Evolutionary conservation across 1,140 invertebrate species (phyloP), one percentile per base, ranked within the genome.

Genomic region (Homalodisca vitripennis): DNA sequence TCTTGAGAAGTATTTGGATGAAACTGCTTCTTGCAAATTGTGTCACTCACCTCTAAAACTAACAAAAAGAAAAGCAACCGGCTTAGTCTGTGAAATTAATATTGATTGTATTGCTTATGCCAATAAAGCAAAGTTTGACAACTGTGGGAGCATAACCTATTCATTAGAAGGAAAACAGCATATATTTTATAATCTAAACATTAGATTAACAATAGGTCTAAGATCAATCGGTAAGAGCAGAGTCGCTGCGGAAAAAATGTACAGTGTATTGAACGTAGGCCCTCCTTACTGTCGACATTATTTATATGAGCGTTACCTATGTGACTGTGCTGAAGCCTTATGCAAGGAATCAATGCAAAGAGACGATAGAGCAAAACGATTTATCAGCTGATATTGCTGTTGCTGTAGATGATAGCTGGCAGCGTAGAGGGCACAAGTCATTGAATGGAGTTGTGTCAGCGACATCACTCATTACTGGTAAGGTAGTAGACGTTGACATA

Each of bases 361-460:
- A 71, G 69, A 62, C 68, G 20, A 29, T 70, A 12, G 62, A 66
- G 22, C 3, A 46, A 2, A 71, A 73, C 67, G 64, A 55, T 30
- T 53, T 46, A 24, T 53, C 47, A 26, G 24, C n/a, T 29, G 67
- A 73, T 64, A 66, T 73, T 41, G 22, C 63, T 30, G 64, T 62
- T 41, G 69, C 71, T 31, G 34, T 70, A 62, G 71, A 72, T 64
- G 71, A 55, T 6, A 64, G 34, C 6, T 72, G 71, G 64, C 71
- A 72, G 47, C 70, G 69, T n/a, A 26, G 69, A 26, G 71, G 71
- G 26, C 57, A 63, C 66, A 70, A 57, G 13, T 71, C 71, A n/a
- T 26, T 47, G 14, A 72, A 72, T 66, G 65, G 71, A 34, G 66
- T 72, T 2, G 65, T 72, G n/a, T 41, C 71, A 20, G 57, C 60